phyloP scores from a whole-genome alignment of 2,888 invertebrate genomes.

The Tetanocera ferruginea region DNA sequence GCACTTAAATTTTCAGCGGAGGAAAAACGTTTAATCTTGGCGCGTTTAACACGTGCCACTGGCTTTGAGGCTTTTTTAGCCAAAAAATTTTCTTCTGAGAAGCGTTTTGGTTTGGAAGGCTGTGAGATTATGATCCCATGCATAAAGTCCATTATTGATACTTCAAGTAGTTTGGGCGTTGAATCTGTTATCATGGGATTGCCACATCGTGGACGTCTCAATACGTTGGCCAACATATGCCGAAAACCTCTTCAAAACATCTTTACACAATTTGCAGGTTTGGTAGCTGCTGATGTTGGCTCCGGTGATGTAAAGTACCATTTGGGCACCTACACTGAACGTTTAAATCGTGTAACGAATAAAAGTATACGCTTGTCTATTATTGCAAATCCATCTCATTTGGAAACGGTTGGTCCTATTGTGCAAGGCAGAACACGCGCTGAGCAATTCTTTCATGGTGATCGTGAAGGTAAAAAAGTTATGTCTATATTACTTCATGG shows the following conservation, averaged over 20 bases:
- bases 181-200: conserved; percentile 98
- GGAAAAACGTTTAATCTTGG: conserved; percentile 93
- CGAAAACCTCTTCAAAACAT: conserved; percentile 91
- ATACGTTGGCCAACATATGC: conserved; percentile 91
- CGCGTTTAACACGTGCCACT: conserved; percentile 93
- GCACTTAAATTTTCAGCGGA: conserved; percentile 88
- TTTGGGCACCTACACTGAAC: conserved; percentile 88
- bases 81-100: conserved; percentile 98
- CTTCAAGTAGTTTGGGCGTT: conserved; percentile 93
- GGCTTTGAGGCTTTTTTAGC: conserved; percentile 98
- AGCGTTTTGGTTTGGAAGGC: conserved; percentile 98
- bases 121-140: conserved; percentile 99
- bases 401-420: conserved; percentile 90
- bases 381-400: conserved; percentile 94
- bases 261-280: conserved; percentile 90
- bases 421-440: conserved; percentile 90
- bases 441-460: conserved; percentile 87
- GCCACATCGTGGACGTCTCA: conserved; percentile 87
- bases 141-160: conserved; percentile 98
- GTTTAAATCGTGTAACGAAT: conserved; percentile 83
- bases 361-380: conserved; percentile 87
- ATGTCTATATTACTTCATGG: conserved; percentile 79
- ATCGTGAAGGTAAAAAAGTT: conserved; percentile 78
- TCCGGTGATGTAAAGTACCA: conserved; percentile 96
- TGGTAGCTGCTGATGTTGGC: conserved; percentile 85